Evolutionary conservation across 2,113 vertebrate genomes (phyloP), one percentile per base, ranked within the genome.

Genomic region (Trogon melanurus): DNA sequence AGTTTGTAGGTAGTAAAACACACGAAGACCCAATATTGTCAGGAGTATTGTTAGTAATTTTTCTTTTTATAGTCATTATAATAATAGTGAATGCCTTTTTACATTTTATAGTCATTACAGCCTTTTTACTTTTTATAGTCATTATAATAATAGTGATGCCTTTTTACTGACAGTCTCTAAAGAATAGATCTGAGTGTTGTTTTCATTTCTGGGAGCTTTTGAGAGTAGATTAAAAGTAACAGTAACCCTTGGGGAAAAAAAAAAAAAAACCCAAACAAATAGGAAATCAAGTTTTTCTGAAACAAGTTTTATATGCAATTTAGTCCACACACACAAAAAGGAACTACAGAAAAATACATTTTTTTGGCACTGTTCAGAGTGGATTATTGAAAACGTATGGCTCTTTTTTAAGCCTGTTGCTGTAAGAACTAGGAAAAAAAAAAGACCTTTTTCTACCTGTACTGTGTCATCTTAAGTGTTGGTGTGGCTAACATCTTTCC

Each of bases 81-180:
- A 86, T 75, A 93, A 73, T 61, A 74, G 36, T 56, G 57, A 36
- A 70, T 29, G 64, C 22, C 29, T 95, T 94, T 97, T 94, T 71
- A 65, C 25, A 36, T 36, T 36, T 36, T 36, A 36, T 36, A 36
- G 36, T 36, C 36, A 36, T 36, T 36, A 36, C 9, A 36, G 36
- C 36, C 36, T 36, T 83, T 90, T 89, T 75, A 79, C 29, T 83
- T 95, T 85, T 89, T 85, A 80, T 41, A 94, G 25, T 56, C 47
- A 64, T 84, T 86, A 70, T 50, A 85, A 86, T 75, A 93, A 73
- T 61, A 74, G 36, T 56, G 57, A 70, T 29, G 64, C 22, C 29
- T 95, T 94, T 97, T 94, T 71, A 65, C 25, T 60, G 71, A 60
- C 34, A 80, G 47, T n/a, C 56, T 89, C 61, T 70, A 84, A 78